Percentiles rank a stretch among this genome's conserved stretches.
phyloP scores from a whole-genome alignment of 1,140 invertebrate species.

The Plutomurus gul region DNA sequence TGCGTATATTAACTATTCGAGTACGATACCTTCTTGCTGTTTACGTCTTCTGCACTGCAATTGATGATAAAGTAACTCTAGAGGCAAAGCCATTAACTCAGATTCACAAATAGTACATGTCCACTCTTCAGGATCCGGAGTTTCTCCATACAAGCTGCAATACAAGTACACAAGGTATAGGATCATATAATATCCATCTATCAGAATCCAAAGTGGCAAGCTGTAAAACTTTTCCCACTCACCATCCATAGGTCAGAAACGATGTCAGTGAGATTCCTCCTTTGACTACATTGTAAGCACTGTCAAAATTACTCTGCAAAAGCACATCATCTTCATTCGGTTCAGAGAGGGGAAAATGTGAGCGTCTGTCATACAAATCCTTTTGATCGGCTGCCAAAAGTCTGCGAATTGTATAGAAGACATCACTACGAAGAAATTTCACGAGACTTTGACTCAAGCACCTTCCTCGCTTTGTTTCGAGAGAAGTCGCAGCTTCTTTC shows the following conservation, averaged over 20 bases:
- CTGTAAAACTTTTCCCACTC: constrained; percentile 60
- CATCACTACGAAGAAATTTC: constrained; percentile 74
- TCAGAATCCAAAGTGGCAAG: constrained; percentile 55
- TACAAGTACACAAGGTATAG: not conserved
- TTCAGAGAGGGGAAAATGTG: not conserved
- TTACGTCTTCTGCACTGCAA: constrained; percentile 31
- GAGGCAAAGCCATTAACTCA: constrained; percentile 19
- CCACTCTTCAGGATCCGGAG: constrained; percentile 49
- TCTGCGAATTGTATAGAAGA: constrained; percentile 81
- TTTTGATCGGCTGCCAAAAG: constrained; percentile 86
- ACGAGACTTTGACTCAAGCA: constrained; percentile 70
- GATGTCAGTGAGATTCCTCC: constrained; percentile 81
- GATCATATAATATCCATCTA: constrained; percentile 11
- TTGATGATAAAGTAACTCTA: constrained; percentile 50
- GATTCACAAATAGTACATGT: constrained; percentile 42
- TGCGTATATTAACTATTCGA: not conserved
- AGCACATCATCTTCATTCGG: constrained; percentile 57
- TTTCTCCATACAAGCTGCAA: constrained; percentile 47
- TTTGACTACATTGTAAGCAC: constrained; percentile 69
- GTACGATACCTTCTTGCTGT: constrained; percentile 17
- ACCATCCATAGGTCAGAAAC: constrained; percentile 86
- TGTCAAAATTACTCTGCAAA: constrained; percentile 67
- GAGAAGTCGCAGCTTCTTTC: not conserved
- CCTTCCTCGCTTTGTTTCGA: constrained; percentile 27
- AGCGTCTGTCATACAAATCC: constrained; percentile 64